phyloP scores from a whole-genome alignment of 1,140 invertebrate species.

The Drosophila seguyi region DNA sequence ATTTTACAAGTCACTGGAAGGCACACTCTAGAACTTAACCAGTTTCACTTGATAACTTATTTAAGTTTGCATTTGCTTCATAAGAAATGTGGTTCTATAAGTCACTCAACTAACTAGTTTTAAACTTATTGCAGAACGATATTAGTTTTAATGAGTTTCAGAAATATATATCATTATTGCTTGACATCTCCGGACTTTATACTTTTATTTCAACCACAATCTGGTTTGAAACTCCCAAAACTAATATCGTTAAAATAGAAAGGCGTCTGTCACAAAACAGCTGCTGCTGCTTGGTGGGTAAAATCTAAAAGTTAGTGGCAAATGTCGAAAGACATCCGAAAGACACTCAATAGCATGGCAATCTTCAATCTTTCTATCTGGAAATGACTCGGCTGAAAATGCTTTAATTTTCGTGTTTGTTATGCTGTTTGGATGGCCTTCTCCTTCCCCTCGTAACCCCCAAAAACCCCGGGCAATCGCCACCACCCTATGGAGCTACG shows the following conservation, averaged over 20 bases:
- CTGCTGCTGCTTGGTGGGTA: neutral
- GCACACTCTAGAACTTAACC: neutral
- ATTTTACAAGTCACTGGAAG: neutral
- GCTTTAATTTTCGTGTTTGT: slow-evolving; percentile 35
- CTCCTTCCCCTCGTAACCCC: slow-evolving; percentile 30
- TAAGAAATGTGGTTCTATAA: slow-evolving; percentile 2
- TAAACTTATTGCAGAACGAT: neutral
- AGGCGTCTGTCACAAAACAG: neutral
- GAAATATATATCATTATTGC: neutral
- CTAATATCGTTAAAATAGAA: slow-evolving; percentile 10
- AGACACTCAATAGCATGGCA: slow-evolving; percentile 10
- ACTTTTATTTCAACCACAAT: neutral
- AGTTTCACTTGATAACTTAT: neutral
- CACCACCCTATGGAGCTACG: slow-evolving; percentile 25
- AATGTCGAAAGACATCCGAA: slow-evolving; percentile 19
- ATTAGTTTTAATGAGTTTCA: neutral
- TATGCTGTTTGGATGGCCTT: slow-evolving; percentile 48
- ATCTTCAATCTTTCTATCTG: slow-evolving; percentile 22
- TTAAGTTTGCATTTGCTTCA: slow-evolving; percentile 2
- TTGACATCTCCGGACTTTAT: neutral
- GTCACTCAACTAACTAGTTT: neutral
- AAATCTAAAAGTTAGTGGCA: slow-evolving; percentile 7
- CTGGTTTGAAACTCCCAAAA: neutral
- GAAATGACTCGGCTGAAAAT: slow-evolving; percentile 33
- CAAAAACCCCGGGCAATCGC: slow-evolving; percentile 17